Conservation (phyloP, 2,113 vertebrate genomes). For the Turdus rufiventris region DNA sequence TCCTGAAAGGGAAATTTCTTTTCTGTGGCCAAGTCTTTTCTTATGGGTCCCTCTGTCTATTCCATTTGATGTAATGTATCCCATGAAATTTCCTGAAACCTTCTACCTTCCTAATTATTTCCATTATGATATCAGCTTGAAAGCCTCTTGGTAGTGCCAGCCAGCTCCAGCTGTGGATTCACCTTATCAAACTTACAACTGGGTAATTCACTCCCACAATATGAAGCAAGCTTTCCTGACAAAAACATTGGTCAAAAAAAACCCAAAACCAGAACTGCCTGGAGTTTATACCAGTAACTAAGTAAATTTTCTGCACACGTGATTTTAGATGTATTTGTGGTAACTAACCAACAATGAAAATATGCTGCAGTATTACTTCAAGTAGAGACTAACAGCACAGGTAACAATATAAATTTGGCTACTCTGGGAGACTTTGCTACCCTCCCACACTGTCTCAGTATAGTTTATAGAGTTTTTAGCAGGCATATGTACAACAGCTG, state of each 20-base stretch:
- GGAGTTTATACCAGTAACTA: neutral
- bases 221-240: neutral
- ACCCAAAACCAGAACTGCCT: neutral
- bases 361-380: neutral
- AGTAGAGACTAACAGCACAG: neutral
- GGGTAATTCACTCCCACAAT: neutral
- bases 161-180: neutral
- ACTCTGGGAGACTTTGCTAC: neutral
- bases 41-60: neutral
- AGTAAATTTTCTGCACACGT: neutral
- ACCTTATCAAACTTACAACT: neutral
- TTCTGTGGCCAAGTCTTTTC: neutral
- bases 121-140: neutral
- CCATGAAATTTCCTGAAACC: neutral
- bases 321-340: neutral
- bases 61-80: neutral
- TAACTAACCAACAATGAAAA: neutral
- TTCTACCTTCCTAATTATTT: slow-evolving; percentile 4
- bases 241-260: neutral
- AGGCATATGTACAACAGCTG: neutral
- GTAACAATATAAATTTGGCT: neutral
- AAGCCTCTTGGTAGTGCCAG: neutral
- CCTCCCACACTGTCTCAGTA: neutral
- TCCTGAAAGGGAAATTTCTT: neutral
- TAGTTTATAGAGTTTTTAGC: neutral